Conservation (phyloP, 1,140 invertebrate species). For the Tenebrio molitor region DNA sequence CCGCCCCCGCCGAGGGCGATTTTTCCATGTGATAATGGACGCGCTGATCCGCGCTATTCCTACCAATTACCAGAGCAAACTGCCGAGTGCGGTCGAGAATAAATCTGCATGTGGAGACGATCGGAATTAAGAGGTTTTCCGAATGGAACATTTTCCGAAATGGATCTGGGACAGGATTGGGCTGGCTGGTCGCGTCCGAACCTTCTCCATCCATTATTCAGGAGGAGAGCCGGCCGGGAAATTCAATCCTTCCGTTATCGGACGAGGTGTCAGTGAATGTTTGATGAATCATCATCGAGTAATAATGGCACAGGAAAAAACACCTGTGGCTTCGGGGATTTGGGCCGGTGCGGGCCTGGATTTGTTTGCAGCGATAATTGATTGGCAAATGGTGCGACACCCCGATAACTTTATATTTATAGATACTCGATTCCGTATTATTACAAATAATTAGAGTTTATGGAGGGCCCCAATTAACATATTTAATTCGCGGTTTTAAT, state of each 20-base stretch:
- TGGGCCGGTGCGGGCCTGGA: constrained; percentile 1
- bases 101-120: constrained; percentile 8
- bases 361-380: constrained; percentile 20
- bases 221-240: background rate
- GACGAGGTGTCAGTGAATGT: background rate
- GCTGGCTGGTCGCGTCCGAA: too few species aligned
- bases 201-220: constrained; percentile 38
- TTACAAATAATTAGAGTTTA: constrained; percentile 24
- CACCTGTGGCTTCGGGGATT: constrained; percentile 7
- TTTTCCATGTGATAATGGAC: too few species aligned
- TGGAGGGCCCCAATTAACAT: constrained; percentile 8
- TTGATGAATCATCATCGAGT: constrained; percentile 15
- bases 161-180: too few species aligned
- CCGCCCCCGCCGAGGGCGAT: too few species aligned
- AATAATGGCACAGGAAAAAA: constrained; percentile 2
- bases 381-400: constrained; percentile 27
- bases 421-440: constrained; percentile 15
- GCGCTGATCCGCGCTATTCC: too few species aligned
- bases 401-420: constrained; percentile 30
- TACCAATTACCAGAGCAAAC: too few species aligned
- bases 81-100: constrained; percentile 11
- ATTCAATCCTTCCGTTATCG: background rate
- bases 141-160: constrained; percentile 13
- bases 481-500: constrained; percentile 24
- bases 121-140: constrained; percentile 16